These are phyloP conservation scores for Eulemur mongoz DNA, from an alignment of 2,797 vertebrate genomes.

Conservation along the genomic window DNA sequence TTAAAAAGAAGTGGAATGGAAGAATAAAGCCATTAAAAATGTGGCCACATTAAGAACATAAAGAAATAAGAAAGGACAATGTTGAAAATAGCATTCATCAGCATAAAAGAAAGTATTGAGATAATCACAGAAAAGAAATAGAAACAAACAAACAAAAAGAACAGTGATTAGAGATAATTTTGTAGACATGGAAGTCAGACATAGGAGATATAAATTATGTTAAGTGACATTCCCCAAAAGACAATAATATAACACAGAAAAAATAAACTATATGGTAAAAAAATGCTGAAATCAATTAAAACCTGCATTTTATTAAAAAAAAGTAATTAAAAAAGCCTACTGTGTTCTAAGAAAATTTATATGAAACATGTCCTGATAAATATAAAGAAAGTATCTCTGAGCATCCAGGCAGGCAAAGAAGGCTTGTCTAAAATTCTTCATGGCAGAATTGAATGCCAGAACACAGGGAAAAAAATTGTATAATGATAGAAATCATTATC, in stretches of 20 bases:
- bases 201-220: background rate
- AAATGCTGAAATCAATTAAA: background rate
- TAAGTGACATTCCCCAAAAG: background rate
- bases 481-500: background rate
- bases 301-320: background rate
- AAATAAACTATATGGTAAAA: background rate
- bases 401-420: background rate
- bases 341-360: background rate
- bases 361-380: background rate
- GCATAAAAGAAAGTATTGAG: background rate
- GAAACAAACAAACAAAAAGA: background rate
- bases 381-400: background rate
- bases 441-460: background rate
- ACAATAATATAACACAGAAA: background rate
- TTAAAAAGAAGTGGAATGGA: background rate
- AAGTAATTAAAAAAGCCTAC: background rate
- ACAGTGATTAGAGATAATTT: background rate
- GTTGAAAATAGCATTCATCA: background rate
- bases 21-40: background rate
- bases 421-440: background rate
- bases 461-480: background rate
- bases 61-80: background rate
- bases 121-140: background rate
- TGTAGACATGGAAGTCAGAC: background rate
- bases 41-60: background rate